Conservation (phyloP, 2,113 vertebrate genomes). For the Alethe diademata region DNA sequence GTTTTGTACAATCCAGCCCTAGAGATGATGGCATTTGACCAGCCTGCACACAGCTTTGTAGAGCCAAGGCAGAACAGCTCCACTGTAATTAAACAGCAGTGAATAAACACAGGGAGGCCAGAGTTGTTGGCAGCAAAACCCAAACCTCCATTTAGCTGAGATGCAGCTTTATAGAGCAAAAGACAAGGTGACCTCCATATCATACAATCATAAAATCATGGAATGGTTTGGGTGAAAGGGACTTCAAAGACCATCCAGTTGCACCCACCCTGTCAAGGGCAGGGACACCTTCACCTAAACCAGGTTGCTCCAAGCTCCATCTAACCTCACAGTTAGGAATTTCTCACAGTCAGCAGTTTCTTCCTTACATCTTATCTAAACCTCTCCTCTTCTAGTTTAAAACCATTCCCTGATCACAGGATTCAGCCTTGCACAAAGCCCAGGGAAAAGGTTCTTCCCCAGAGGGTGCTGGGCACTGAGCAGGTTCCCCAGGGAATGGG, state of each 20-base stretch:
- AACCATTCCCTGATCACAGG: background rate
- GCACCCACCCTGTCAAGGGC: background rate
- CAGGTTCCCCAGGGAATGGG: background rate
- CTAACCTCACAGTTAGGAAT: background rate
- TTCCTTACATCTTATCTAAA: background rate
- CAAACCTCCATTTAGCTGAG: background rate
- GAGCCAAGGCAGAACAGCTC: background rate
- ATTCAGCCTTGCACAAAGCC: background rate
- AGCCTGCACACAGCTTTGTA: background rate
- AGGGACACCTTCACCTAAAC: background rate
- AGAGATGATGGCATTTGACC: rapidly evolving
- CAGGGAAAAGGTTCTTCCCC: background rate
- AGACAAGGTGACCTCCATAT: background rate
- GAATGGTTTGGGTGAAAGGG: background rate
- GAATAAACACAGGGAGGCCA: background rate
- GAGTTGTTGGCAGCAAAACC: rapidly evolving
- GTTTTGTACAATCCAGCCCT: background rate
- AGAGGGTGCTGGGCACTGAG: background rate
- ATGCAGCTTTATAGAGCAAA: background rate
- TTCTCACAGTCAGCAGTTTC: background rate
- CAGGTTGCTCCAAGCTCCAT: background rate
- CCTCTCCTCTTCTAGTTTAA: background rate
- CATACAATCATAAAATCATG: background rate
- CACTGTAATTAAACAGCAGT: background rate
- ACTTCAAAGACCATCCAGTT: background rate